Base-by-base conservation (phyloP, 2,888 invertebrate species). In the Amorpha juglandis region DNA sequence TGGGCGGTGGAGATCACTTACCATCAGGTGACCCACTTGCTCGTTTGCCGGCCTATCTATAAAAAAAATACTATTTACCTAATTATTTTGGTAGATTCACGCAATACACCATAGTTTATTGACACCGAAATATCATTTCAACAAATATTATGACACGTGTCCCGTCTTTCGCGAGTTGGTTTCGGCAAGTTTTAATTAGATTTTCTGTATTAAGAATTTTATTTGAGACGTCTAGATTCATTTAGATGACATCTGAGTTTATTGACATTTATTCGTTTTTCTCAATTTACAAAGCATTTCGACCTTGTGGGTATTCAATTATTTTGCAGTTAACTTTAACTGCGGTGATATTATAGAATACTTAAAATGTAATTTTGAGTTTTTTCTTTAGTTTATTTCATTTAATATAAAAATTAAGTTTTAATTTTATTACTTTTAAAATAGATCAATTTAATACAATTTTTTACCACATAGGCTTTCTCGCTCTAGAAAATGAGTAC, bases 161-260 rank as follows among this genome's bases (percentile, higher is more conserved):
- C 52, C 12, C 19, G n/a, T 11, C 51, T 14, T 53, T 35, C 0
- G 33, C 33, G 33, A 7, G 1, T 9, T 38, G 52, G 27, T 12
- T 53, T 53, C 11, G 14, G 0, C 52, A 33, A 53, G 52, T 53
- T 53, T 33, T 53, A 53, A 53, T 53, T n/a, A n/a, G n/a, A n/a
- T n/a, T 27, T 52, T 52, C 52, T 52, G 21, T 52, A 21, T 52
- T 42, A 42, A 42, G n/a, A n/a, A n/a, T n/a, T n/a, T n/a, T n/a
- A n/a, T 53, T 27, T 53, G 33, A 53, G 53, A 35, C 7, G 53
- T 14, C n/a, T 6, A 53, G 33, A 33, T 33, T 53, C 14, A n/a
- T 53, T 52, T 53, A 45, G 1, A 33, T 27, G 27, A 35, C n/a
- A 53, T 33, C 53, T 35, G 33, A 27, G n/a, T 53, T n/a, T 35